phyloP scores from a whole-genome alignment of 2,888 invertebrate species.

The Stenichneumon culpator region DNA sequence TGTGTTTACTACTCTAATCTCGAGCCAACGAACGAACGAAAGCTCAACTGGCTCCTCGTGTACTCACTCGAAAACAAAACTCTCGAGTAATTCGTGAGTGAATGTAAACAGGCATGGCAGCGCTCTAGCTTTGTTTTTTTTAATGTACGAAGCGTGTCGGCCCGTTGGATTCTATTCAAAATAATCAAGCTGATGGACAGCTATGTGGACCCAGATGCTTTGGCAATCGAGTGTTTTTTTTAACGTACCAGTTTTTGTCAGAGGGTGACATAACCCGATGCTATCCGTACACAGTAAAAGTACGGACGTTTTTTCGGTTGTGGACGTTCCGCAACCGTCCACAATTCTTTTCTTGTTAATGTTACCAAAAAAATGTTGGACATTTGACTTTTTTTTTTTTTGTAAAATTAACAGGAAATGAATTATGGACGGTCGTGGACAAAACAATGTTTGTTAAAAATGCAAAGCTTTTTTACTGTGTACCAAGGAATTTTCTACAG shows the following conservation, averaged over 20 bases:
- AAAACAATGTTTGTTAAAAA: no score
- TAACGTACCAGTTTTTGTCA: not conserved
- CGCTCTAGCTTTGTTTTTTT: slow-evolving; percentile 33
- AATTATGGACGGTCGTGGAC: no score
- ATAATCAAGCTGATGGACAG: slow-evolving; percentile 42
- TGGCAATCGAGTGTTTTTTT: slow-evolving; percentile 32
- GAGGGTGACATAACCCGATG: not conserved
- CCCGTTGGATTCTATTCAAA: slow-evolving; percentile 50
- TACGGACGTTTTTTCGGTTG: no score
- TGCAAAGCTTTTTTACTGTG: no score
- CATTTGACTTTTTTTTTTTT: no score
- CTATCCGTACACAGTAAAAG: no score
- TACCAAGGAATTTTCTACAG: no score
- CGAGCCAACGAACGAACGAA: not conserved
- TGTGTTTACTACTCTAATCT: not conserved
- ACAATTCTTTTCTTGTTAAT: no score
- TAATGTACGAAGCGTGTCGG: slow-evolving; percentile 17
- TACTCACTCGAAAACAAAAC: slow-evolving; percentile 14
- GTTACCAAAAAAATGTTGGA: no score
- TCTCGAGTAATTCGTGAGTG: not conserved
- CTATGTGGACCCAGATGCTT: slow-evolving; percentile 43
- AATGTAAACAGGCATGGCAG: slow-evolving; percentile 1
- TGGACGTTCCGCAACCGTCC: no score
- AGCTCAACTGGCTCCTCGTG: not conserved
- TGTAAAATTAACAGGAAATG: no score